phyloP scores from a whole-genome alignment of 2,797 vertebrate genomes.

The Lerista edwardsae region DNA sequence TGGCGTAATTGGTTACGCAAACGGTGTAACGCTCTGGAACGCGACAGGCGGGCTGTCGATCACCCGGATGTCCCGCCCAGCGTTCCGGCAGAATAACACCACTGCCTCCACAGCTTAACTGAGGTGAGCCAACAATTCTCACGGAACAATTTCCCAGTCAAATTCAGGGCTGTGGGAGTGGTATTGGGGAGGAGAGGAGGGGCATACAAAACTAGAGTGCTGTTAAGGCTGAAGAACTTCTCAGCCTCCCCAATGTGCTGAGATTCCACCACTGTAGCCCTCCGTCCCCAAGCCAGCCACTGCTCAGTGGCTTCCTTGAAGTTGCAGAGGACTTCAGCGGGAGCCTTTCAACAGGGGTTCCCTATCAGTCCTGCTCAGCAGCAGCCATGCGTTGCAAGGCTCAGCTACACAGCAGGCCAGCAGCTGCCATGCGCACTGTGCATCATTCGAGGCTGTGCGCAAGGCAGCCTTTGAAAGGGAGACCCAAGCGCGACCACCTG shows the following conservation, averaged over 20 bases:
- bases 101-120: conserved; percentile 64
- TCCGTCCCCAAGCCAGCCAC: neutral
- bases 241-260: no score
- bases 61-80: no score
- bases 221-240: no score
- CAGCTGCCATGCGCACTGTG: conserved; percentile 31
- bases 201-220: no score
- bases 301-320: neutral
- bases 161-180: no score
- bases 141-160: no score
- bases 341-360: conserved; percentile 43
- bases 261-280: no score
- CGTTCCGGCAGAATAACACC: no score
- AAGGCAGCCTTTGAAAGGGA: conserved; percentile 28
- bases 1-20: no score
- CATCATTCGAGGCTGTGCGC: neutral
- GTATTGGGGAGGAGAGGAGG: no score
- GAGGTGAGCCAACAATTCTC: conserved; percentile 30
- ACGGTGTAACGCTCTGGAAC: no score
- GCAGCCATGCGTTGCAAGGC: conserved; percentile 25
- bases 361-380: neutral
- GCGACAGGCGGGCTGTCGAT: no score
- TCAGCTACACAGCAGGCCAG: conserved; percentile 37
- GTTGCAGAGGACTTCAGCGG: conserved; percentile 47
- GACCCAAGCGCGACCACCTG: neutral